phyloP scores from a whole-genome alignment of 2,888 invertebrate species.

The Zaprionus bogoriensis region DNA sequence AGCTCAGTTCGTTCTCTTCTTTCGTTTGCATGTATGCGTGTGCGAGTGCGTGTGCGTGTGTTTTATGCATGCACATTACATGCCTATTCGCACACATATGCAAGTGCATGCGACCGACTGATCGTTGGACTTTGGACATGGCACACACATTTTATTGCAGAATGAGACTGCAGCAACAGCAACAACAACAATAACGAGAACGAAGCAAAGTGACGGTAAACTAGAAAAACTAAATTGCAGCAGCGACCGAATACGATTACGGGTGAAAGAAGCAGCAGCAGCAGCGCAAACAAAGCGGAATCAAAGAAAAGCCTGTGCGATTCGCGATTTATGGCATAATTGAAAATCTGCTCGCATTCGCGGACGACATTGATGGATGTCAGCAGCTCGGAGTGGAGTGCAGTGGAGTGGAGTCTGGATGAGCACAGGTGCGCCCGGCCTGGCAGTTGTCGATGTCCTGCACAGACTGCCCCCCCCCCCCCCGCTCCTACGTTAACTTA shows the following conservation, averaged over 20 bases:
- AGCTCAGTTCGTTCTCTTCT: constrained; percentile 47
- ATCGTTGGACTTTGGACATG: constrained; percentile 75
- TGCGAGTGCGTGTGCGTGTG: constrained; percentile 8
- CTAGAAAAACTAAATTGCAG: constrained; percentile 33
- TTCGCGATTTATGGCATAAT: constrained; percentile 42
- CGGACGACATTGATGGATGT: constrained; percentile 47
- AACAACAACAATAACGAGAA: constrained; percentile 29
- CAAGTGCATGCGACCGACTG: constrained; percentile 58
- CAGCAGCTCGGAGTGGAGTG: not conserved
- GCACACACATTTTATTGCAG: constrained; percentile 70
- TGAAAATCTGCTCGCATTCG: constrained; percentile 28
- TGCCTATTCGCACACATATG: not conserved
- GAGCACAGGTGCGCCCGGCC: constrained; percentile 38
- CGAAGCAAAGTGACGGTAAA: constrained; percentile 43
- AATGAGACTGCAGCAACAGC: constrained; percentile 43
- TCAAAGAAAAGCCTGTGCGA: constrained; percentile 18
- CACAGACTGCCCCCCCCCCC: constrained; percentile 3
- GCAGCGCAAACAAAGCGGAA: constrained; percentile 8
- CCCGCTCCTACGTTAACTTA: constrained; percentile 41
- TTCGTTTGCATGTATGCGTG: constrained; percentile 28
- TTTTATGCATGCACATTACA: not conserved
- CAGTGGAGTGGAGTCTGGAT: not conserved
- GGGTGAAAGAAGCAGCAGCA: not conserved
- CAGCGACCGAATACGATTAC: constrained; percentile 13
- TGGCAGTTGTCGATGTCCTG: constrained; percentile 43